These are phyloP conservation scores for Channa striata DNA, from an alignment of 2,797 vertebrate genomes.

Conservation along the genomic window DNA sequence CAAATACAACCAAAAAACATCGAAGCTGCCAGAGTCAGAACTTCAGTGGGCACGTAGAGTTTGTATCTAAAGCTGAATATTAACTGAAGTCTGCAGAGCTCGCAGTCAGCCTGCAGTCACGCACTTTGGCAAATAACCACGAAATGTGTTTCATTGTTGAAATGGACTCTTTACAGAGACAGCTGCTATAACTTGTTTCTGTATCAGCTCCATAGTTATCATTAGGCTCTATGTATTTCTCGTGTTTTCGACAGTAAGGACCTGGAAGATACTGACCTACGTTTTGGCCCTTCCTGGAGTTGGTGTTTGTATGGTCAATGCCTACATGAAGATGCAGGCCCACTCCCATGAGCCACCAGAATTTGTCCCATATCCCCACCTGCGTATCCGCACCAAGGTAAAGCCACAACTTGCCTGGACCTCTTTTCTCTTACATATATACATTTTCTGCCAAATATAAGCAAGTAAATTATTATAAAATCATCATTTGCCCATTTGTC, in stretches of 20 bases:
- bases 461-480: too few relatives aligned
- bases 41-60: neutral
- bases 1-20: neutral
- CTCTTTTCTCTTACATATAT: accelerated
- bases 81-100: slow-evolving; percentile 40
- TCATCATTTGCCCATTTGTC: neutral
- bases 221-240: neutral
- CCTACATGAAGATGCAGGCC: slow-evolving; percentile 80
- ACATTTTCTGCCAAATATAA: slow-evolving; percentile 1
- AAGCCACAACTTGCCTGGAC: neutral
- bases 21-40: neutral
- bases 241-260: slow-evolving; percentile 76
- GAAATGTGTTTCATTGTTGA: neutral
- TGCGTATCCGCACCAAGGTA: slow-evolving; percentile 92
- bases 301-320: slow-evolving; percentile 86
- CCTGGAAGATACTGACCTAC: slow-evolving; percentile 87
- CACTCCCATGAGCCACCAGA: slow-evolving; percentile 56
- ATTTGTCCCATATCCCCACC: slow-evolving; percentile 86
- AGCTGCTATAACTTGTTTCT: neutral
- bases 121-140: slow-evolving; percentile 15
- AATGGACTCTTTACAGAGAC: neutral
- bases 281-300: slow-evolving; percentile 87
- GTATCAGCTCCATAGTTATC: neutral
- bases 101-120: slow-evolving; percentile 25
- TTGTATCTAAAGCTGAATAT: slow-evolving; percentile 38